phyloP scores from a whole-genome alignment of 2,888 invertebrate species.

The Hemaris fuciformis region DNA sequence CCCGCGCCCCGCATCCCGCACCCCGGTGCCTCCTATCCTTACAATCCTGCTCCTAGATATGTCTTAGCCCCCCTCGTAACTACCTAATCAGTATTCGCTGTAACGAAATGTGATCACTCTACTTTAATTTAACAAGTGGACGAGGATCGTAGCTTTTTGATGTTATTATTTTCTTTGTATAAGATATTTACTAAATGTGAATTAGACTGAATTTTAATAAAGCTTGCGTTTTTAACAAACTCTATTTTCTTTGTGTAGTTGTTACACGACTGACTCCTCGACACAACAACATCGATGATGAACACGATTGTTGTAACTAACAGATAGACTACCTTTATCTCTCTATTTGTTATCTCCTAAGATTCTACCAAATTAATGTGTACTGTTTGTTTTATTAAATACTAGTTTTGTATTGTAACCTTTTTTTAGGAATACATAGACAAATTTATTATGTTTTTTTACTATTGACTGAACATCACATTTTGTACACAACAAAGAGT shows the following conservation, averaged over 20 bases:
- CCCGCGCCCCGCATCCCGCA: slow-evolving; percentile 38
- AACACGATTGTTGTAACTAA: slow-evolving; percentile 66
- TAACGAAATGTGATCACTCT: slow-evolving; percentile 71
- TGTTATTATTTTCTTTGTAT: slow-evolving; percentile 56
- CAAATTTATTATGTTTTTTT: background rate
- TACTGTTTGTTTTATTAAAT: background rate
- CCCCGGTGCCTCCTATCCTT: slow-evolving; percentile 27
- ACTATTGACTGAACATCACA: too few relatives aligned
- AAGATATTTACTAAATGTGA: slow-evolving; percentile 63
- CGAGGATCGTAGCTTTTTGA: slow-evolving; percentile 65
- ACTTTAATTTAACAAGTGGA: slow-evolving; percentile 70
- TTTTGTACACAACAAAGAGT: too few relatives aligned
- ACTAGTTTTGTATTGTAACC: background rate
- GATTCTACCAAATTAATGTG: background rate
- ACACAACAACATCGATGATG: slow-evolving; percentile 56
- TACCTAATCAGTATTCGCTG: slow-evolving; percentile 76
- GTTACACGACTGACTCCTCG: slow-evolving; percentile 39
- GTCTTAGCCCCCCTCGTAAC: slow-evolving; percentile 27
- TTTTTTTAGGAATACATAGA: background rate
- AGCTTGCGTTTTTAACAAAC: slow-evolving; percentile 74
- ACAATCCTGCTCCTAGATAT: background rate
- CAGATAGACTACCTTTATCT: slow-evolving; percentile 32
- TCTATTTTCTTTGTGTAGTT: slow-evolving; percentile 61
- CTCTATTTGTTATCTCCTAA: background rate
- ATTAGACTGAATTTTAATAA: slow-evolving; percentile 80